These are phyloP conservation scores for Philopotamus ludificatus DNA, from an alignment of 1,140 invertebrate genomes.

Conservation along the genomic window DNA sequence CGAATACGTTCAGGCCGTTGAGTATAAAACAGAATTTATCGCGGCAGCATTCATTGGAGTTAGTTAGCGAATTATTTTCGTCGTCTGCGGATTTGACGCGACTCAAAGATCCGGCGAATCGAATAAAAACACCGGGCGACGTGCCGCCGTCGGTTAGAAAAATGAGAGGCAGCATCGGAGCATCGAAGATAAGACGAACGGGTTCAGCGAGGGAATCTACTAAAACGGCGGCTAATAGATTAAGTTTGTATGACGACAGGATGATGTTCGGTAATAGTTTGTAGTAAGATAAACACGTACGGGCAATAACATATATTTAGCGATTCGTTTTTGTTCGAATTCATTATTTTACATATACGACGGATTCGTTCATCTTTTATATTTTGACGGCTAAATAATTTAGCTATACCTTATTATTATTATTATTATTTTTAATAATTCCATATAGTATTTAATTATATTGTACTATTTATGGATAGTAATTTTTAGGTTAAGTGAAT, in stretches of 20 bases:
- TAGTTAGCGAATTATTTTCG: constrained; percentile 68
- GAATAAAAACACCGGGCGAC: constrained; percentile 80
- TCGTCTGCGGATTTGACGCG: constrained; percentile 59
- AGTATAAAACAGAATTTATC: constrained; percentile 47
- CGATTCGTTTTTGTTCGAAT: no score
- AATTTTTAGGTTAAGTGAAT: no score
- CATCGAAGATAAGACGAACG: constrained; percentile 46
- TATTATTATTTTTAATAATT: no score
- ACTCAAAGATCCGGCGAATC: constrained; percentile 68
- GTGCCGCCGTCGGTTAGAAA: constrained; percentile 72
- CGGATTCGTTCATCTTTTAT: no score
- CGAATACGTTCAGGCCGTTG: constrained; percentile 25
- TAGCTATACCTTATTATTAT: no score
- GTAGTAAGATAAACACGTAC: constrained; percentile 37
- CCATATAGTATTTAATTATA: no score
- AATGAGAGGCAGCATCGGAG: constrained; percentile 57
- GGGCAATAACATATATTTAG: background rate
- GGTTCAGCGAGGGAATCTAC: constrained; percentile 48
- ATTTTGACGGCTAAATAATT: no score
- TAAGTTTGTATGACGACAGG: constrained; percentile 83
- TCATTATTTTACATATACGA: no score
- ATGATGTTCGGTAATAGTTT: constrained; percentile 70
- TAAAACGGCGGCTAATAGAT: constrained; percentile 57
- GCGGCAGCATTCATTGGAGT: constrained; percentile 64
- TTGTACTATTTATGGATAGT: no score